Evolutionary conservation across 2,797 vertebrate species (phyloP), one percentile per base, ranked within the genome.

Genomic region (Neopelma chrysocephalum): DNA sequence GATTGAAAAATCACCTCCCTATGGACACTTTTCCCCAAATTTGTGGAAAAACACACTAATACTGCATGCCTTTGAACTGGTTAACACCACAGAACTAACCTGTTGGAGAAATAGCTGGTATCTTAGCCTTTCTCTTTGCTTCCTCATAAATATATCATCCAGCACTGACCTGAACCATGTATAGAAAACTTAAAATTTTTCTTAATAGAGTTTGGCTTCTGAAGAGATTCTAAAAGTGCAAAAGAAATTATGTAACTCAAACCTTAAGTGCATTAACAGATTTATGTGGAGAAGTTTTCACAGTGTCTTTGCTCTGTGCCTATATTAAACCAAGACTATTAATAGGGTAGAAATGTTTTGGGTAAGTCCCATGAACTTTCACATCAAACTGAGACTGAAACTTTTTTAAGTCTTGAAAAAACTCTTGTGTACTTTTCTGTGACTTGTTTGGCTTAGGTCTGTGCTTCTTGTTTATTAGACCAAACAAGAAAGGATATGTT

Each of bases 361-460:
- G 64, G 34, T 70, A 91, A 85, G 56, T 87, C 83, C 57, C 92
- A 93, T 89, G 96, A 96, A 92, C 94, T 96, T 96, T 95, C 81
- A 90, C 89, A 93, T 95, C 56, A 82, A 69, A 73, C 70, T 76
- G 47, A 57, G 60, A 45, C 31, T n/a, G 60, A 82, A 91, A 64
- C 36, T 17, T 90, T 93, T 94, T 80, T 64, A 57, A 66, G 36
- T 31, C 65, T 84, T 76, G 65, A 69, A 93, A 76, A 92, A 87
- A 48, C 6, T 78, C 66, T 76, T 1, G 0, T 80, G 75, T 80
- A 47, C 38, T 82, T 82, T 81, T 73, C 70, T 87, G 20, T 54
- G 56, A 36, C 40, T 93, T 89, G 34, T 57, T 94, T 88, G 95
- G 45, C 71, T 95, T 94, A 90, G 56, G 53, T 76, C 68, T 93